Evolutionary conservation across 2,113 vertebrate species (phyloP).

Genomic region (Tinamus guttatus): DNA sequence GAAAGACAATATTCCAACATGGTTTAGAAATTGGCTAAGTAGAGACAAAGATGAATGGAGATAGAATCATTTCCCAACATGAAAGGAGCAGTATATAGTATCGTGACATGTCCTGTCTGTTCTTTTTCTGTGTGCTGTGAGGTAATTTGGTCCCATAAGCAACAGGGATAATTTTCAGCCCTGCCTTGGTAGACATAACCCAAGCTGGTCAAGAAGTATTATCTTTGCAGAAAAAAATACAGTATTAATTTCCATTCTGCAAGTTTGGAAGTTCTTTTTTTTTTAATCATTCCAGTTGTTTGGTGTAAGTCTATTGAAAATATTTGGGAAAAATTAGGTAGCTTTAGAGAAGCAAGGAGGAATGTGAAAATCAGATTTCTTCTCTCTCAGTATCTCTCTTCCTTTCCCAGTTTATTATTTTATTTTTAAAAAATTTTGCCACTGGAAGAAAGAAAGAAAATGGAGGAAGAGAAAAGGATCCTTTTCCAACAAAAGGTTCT

Average conservation of each 20-base stretch:
- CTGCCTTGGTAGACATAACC: background rate
- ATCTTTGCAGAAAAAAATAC: background rate
- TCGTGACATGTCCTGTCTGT: background rate
- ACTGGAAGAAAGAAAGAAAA: background rate
- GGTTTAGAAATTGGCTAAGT: background rate
- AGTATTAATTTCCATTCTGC: background rate
- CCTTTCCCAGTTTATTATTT: background rate
- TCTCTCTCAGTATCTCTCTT: background rate
- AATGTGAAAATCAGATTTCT: background rate
- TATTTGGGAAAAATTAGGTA: background rate
- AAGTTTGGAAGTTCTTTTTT: background rate
- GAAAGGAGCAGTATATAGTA: background rate
- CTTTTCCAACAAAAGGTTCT: background rate
- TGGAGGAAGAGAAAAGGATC: accelerated
- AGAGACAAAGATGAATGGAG: background rate
- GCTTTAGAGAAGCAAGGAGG: background rate
- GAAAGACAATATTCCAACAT: background rate
- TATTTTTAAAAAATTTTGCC: background rate
- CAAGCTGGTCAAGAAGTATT: background rate
- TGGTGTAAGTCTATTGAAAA: background rate
- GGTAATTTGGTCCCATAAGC: background rate
- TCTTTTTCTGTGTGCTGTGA: background rate
- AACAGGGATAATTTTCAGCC: background rate
- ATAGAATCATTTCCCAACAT: background rate
- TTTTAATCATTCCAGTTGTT: background rate